phyloP scores from a whole-genome alignment of 2,797 vertebrate genomes.

The Perodicticus potto region DNA sequence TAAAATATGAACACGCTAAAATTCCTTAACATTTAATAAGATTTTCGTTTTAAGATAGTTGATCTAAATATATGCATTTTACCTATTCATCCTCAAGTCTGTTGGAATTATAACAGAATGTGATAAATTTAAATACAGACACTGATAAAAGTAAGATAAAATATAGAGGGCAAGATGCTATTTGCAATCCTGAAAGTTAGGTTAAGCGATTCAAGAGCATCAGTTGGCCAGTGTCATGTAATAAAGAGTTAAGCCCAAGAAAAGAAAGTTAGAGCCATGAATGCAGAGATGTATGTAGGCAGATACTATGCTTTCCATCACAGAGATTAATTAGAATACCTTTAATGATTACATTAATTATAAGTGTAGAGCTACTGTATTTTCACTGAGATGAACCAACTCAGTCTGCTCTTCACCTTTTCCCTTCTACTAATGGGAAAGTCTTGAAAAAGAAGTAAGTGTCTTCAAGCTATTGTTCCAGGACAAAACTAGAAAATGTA shows the following conservation, averaged over 20 bases:
- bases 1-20: not conserved
- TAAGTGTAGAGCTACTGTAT: not conserved
- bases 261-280: not conserved
- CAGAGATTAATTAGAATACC: not conserved
- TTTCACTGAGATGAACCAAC: not conserved
- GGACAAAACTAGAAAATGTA: not conserved
- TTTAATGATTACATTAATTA: conserved; percentile 18
- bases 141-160: not conserved
- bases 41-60: not conserved
- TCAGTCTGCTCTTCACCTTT: not conserved
- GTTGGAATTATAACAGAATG: not conserved
- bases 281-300: not conserved
- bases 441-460: not conserved
- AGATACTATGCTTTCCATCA: not conserved
- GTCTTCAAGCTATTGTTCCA: not conserved
- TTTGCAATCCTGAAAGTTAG: not conserved
- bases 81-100: not conserved
- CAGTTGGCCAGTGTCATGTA: not conserved
- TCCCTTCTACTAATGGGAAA: not conserved
- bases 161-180: not conserved
- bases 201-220: not conserved
- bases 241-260: not conserved
- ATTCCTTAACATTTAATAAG: not conserved
- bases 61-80: not conserved
- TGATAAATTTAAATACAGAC: not conserved